Evolutionary conservation across 1,140 invertebrate genomes (phyloP), one percentile per base, ranked within the genome.

Genomic region (Eufriesea mexicana): DNA sequence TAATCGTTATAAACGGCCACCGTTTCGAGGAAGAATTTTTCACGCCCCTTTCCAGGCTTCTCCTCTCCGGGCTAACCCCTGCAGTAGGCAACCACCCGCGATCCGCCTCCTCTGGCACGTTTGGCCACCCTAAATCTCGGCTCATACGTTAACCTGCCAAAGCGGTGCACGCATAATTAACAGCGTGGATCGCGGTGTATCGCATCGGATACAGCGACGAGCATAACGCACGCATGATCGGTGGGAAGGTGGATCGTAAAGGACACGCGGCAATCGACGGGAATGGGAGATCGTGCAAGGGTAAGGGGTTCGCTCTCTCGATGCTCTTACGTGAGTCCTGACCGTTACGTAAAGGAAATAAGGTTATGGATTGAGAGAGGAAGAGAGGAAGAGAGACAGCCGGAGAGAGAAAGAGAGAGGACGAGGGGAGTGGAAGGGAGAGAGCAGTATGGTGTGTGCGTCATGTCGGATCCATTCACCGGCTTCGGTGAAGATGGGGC

Each of bases 401-500:
- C 55, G 61, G 47, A 68, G 57, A 67, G 74, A 86, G 47, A 66
- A 42, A 14, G 47, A 14, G 12, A 28, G 20, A 16, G 14, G 5
- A 23, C 25, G 79, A 5, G 35, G n/a, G n/a, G n/a, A n/a, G n/a
- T n/a, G n/a, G 42, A 42, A 70, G 59, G 75, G 59, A 59, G 73
- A 57, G 67, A 54, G 70, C 25, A 59, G 80, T 79, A 89, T 89
- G 87, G 91, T 88, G 85, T 88, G 88, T 91, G 88, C 91, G 89
- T 92, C 91, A 91, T 91, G 89, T 86, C 81, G 84, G 79, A 89
- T 92, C 90, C 89, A 92, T 92, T 91, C 90, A 92, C 89, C 87
- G 90, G 90, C 89, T 90, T 91, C 86, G 82, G 75, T 72, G 86
- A 90, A 90, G 89, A 89, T 91, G 87, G 85, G 84, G 81, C 84